Conservation (phyloP, 2,888 invertebrate genomes). For the Patella depressa region DNA sequence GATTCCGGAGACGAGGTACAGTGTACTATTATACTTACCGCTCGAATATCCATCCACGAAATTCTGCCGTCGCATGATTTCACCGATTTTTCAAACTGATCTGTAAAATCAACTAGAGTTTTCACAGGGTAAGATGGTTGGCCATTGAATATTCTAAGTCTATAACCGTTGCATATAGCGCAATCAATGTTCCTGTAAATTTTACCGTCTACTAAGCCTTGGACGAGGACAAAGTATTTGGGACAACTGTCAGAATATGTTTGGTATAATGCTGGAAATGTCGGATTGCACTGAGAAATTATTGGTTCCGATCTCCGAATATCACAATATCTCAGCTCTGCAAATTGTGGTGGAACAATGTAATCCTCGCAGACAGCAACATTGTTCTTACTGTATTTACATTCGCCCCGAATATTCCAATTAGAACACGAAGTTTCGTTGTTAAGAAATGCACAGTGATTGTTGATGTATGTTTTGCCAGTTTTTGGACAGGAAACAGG, state of each 20-base stretch:
- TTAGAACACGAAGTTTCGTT: not conserved
- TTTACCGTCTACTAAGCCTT: not conserved
- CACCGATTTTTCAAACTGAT: not conserved
- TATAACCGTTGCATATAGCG: conserved; percentile 27
- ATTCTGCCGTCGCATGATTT: not conserved
- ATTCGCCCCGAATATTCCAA: not conserved
- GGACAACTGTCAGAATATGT: too few relatives aligned
- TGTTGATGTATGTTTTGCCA: conserved; percentile 1
- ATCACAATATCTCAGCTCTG: conserved; percentile 1
- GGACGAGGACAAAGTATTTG: too few relatives aligned
- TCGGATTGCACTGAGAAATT: conserved; percentile 15
- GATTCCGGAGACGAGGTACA: too few relatives aligned
- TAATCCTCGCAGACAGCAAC: too few relatives aligned
- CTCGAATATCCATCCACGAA: not conserved
- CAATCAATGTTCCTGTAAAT: conserved; percentile 38
- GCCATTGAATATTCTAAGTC: not conserved
- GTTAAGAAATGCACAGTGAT: not conserved
- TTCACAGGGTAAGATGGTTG: not conserved
- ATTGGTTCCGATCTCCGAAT: not conserved
- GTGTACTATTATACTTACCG: not conserved
- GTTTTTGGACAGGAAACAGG: not conserved
- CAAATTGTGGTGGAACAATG: not conserved
- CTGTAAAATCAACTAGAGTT: not conserved
- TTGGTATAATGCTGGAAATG: not conserved
- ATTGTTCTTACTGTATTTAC: too few relatives aligned